Evolutionary conservation across 2,888 invertebrate genomes (phyloP).

Genomic region (Hipparchia semele): DNA sequence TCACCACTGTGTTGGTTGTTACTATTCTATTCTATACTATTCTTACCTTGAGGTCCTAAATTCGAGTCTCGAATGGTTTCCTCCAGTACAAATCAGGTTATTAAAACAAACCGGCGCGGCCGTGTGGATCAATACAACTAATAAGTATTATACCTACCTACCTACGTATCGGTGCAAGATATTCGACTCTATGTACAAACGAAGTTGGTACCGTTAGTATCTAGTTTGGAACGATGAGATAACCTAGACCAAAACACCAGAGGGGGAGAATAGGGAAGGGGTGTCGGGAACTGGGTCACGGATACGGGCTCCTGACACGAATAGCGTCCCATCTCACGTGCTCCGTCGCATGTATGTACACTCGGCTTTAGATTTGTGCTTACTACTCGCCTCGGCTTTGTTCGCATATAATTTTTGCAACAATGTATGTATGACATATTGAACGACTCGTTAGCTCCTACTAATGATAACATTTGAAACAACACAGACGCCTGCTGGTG

Average conservation of each 20-base stretch:
- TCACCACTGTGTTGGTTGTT: no score
- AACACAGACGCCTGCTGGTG: no score
- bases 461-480: no score
- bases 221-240: slow-evolving; percentile 51
- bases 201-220: slow-evolving; percentile 6
- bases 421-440: no score
- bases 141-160: not conserved
- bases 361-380: not conserved
- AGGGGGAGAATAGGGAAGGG: slow-evolving; percentile 54
- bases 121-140: not conserved
- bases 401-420: not conserved
- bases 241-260: slow-evolving; percentile 74
- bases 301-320: slow-evolving; percentile 80
- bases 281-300: slow-evolving; percentile 78
- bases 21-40: no score
- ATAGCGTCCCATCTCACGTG: slow-evolving; percentile 73
- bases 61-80: no score
- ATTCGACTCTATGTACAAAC: slow-evolving; percentile 9
- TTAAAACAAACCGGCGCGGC: not conserved
- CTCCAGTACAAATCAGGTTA: not conserved
- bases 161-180: not conserved
- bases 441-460: no score
- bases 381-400: not conserved
- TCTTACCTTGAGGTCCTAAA: no score
- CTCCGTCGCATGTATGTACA: slow-evolving; percentile 12